Base-by-base conservation (phyloP, 2,888 invertebrate species). In the Xylota sylvarum region DNA sequence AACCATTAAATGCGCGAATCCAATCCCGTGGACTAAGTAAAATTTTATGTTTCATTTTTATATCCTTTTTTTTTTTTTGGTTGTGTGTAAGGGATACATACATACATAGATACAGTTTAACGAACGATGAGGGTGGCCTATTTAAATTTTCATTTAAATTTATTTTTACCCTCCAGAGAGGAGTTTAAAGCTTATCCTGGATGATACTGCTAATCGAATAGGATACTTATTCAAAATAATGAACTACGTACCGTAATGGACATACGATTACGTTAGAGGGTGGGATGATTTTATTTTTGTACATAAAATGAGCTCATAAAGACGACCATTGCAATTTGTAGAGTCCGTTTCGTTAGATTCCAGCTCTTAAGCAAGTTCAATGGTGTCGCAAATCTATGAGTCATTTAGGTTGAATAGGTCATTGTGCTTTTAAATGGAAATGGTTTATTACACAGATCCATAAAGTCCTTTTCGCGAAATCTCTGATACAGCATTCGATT, bases 101-200 rank as follows among this genome's bases (percentile, higher is more conserved):
- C n/a, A n/a, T n/a, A n/a, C n/a, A n/a, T n/a, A n/a, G n/a, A n/a
- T n/a, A 37, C 37, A 23, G 14, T n/a, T n/a, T 19, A 37, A 52
- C 14, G 37, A 23, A 52, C 12, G 37, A 37, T 17, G 9, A 5
- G 55, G 55, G 19, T 43, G 69, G 40, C 35, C 52, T 67, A 37
- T 67, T 56, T 69, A 17, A 56, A 17, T 43, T 67, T 69, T 64
- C 52, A 69, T 69, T 56, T 69, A 43, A 69, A 69, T 69, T 40
- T 19, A 56, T 55, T 69, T n/a, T 55, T 27, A 55, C 23, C 52
- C 55, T 30, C 27, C 23, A 14, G 19, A 19, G 30, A 17, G 55
- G 56, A 14, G 23, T 32, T 23, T 37, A 17, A 48, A 48, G 27
- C 62, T 46, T 12, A 62, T 43, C 43, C 27, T 27, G 32, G n/a